phyloP scores from a whole-genome alignment of 2,888 invertebrate species.

The Andrena hattorfiana region DNA sequence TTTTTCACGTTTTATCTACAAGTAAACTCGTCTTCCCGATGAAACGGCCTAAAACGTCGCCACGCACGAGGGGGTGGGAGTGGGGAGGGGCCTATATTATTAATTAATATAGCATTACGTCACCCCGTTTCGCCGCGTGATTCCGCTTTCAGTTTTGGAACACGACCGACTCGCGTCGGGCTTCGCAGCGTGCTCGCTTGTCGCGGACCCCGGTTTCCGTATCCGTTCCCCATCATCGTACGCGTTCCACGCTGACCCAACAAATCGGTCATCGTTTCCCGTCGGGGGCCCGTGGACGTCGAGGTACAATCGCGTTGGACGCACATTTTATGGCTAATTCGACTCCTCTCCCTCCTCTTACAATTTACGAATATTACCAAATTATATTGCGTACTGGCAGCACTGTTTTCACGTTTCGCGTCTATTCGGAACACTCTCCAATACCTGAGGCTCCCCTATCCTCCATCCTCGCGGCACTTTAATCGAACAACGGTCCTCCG shows the following conservation, averaged over 20 bases:
- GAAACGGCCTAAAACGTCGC: constrained; percentile 72
- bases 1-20: constrained; percentile 79
- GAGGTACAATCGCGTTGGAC: constrained; percentile 53
- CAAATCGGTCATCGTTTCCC: background rate
- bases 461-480: constrained; percentile 47
- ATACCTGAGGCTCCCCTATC: constrained; percentile 38
- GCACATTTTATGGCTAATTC: constrained; percentile 48
- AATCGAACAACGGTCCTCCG: constrained; percentile 40
- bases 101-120: constrained; percentile 31
- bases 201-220: constrained; percentile 1
- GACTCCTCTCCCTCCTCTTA: constrained; percentile 52
- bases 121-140: constrained; percentile 39
- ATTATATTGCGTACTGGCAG: constrained; percentile 80
- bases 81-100: constrained; percentile 35
- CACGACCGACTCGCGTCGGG: constrained; percentile 18
- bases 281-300: constrained; percentile 50
- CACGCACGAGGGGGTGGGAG: constrained; percentile 37
- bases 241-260: constrained; percentile 21
- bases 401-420: constrained; percentile 74
- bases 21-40: constrained; percentile 75
- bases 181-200: constrained; percentile 1
- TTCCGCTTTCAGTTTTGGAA: constrained; percentile 22
- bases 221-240: constrained; percentile 15
- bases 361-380: constrained; percentile 72
- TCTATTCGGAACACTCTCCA: constrained; percentile 64